These are phyloP conservation scores for Machaerirhynchus nigripectus DNA, from an alignment of 2,113 vertebrate genomes.

Conservation along the genomic window DNA sequence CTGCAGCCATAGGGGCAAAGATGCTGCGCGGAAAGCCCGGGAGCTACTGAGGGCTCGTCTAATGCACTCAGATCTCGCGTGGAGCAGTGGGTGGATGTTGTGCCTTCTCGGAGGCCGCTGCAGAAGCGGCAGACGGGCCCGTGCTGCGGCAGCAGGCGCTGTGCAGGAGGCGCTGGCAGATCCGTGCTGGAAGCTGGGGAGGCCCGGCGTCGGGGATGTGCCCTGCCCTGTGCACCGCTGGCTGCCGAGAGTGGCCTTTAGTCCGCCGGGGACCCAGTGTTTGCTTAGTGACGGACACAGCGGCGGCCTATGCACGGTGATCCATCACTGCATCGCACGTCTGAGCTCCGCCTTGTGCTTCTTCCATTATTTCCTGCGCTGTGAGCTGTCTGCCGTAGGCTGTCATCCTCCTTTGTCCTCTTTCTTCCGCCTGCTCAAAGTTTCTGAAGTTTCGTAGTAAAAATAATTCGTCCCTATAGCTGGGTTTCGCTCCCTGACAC, in stretches of 20 bases:
- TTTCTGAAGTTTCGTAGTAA: not conserved
- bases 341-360: not conserved
- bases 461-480: not conserved
- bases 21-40: rapidly evolving
- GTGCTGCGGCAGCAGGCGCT: not conserved
- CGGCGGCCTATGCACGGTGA: not conserved
- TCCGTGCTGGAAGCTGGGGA: not conserved
- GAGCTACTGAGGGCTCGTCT: not conserved
- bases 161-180: not conserved
- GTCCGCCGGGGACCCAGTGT: not conserved
- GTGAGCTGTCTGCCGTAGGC: not conserved
- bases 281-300: not conserved
- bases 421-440: not conserved
- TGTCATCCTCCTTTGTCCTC: not conserved
- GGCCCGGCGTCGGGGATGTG: not conserved
- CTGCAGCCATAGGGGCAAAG: rapidly evolving
- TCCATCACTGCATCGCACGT: not conserved
- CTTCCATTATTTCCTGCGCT: not conserved
- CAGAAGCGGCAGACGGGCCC: rapidly evolving
- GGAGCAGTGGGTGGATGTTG: rapidly evolving
- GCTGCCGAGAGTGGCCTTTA: not conserved
- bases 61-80: rapidly evolving
- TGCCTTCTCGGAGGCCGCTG: not conserved
- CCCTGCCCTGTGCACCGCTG: rapidly evolving
- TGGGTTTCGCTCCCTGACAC: not conserved